Conservation (phyloP, 2,888 invertebrate genomes). For the Willowsia nigromaculata region DNA sequence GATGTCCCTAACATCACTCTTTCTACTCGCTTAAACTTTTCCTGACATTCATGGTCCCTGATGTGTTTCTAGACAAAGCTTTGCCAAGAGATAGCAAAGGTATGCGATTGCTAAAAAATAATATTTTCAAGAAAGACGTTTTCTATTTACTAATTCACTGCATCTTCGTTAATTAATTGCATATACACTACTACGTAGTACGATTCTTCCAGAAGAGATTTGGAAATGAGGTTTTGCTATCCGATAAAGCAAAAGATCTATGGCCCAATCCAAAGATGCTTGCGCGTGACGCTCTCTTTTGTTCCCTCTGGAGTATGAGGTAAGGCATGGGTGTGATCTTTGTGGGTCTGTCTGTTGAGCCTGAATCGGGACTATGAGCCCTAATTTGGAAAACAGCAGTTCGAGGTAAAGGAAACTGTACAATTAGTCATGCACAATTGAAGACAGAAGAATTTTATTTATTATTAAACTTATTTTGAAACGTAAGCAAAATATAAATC, state of each 20-base stretch:
- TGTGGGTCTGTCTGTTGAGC: background rate
- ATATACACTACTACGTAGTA: too few relatives aligned
- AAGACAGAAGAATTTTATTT: background rate
- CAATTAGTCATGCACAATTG: background rate
- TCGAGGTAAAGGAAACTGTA: slow-evolving; percentile 55
- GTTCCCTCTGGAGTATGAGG: background rate
- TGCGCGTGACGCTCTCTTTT: background rate
- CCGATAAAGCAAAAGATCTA: background rate
- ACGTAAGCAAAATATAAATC: background rate
- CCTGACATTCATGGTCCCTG: background rate
- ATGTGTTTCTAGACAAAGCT: background rate
- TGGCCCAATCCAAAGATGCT: background rate
- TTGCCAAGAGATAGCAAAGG: background rate
- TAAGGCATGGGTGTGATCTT: background rate
- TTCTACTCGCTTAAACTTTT: slow-evolving; percentile 28
- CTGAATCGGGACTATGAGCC: slow-evolving; percentile 40
- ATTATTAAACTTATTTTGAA: background rate
- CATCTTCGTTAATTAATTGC: background rate
- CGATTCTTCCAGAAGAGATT: background rate
- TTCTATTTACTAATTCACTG: background rate
- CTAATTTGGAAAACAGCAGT: slow-evolving; percentile 54
- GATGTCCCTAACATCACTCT: background rate
- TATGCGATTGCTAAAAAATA: background rate
- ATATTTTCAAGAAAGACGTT: background rate
- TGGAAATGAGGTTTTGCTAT: background rate